A percentile compares a stretch with the other conserved stretches of the same genome.
These are phyloP conservation scores for Drosophila limbata DNA, from an alignment of 2,888 invertebrate species.

Conservation along the genomic window DNA sequence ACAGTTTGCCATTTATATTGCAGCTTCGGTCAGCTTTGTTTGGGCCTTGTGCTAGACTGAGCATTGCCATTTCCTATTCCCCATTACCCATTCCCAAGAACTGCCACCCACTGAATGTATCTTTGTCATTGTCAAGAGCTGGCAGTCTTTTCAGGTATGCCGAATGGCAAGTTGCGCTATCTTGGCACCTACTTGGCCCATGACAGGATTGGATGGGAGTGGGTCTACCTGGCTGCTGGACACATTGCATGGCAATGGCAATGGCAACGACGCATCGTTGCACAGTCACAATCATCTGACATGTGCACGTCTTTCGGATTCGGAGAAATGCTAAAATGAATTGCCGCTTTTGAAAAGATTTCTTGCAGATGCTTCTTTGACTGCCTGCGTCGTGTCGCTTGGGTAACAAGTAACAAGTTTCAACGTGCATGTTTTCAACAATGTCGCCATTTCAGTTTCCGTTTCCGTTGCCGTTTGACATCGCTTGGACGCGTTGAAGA, in stretches of 20 bases:
- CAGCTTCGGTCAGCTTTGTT: conserved; percentile 58
- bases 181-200: conserved; percentile 40
- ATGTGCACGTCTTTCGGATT: conserved; percentile 73
- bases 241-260: conserved; percentile 16
- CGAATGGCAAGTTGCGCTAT: conserved; percentile 49
- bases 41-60: conserved; percentile 22
- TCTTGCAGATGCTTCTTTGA: conserved; percentile 59
- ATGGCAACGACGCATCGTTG: conserved; percentile 4
- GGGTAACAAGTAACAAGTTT: conserved; percentile 77
- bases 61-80: not conserved
- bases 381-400: conserved; percentile 26
- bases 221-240: conserved; percentile 3
- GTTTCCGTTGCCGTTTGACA: conserved; percentile 60
- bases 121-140: conserved; percentile 63
- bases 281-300: conserved; percentile 62
- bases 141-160: conserved; percentile 54
- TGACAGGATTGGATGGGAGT: not conserved
- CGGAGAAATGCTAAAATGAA: conserved; percentile 77
- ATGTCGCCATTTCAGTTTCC: conserved; percentile 69
- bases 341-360: conserved; percentile 77
- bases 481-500: conserved; percentile 52
- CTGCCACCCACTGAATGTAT: conserved; percentile 23
- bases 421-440: conserved; percentile 80
- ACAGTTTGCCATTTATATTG: conserved; percentile 49
- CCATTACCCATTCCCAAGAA: not conserved